Evolutionary conservation across 53 echinoderm and acorn worm genomes (phyloP).

Genomic region (Stichopus horrens): DNA sequence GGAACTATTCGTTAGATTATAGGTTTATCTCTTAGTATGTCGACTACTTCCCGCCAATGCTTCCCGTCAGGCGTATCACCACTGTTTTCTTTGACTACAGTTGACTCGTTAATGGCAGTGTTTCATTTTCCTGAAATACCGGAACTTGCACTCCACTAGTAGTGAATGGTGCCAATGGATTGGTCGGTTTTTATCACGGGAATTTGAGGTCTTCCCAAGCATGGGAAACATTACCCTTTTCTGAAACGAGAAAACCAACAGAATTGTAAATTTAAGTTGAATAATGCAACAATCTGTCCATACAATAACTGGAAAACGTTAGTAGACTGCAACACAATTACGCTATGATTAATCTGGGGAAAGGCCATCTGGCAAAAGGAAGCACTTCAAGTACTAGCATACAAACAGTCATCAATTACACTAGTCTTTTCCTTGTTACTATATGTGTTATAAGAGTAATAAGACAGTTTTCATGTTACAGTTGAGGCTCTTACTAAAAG

Average conservation of each 20-base stretch:
- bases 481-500: too few relatives aligned
- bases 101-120: not conserved
- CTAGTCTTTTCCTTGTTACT: too few relatives aligned
- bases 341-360: too few relatives aligned
- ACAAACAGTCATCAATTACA: too few relatives aligned
- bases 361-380: too few relatives aligned
- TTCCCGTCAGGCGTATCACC: not conserved
- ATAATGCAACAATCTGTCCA: not conserved
- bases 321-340: too few relatives aligned
- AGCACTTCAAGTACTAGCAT: too few relatives aligned
- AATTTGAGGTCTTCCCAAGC: not conserved
- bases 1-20: not conserved
- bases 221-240: not conserved
- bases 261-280: not conserved
- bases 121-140: constrained; percentile 35
- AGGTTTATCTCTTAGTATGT: not conserved
- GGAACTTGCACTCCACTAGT: not conserved
- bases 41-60: not conserved
- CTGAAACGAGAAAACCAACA: not conserved
- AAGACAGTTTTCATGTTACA: too few relatives aligned
- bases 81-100: not conserved
- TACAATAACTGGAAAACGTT: too few relatives aligned
- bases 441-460: too few relatives aligned
- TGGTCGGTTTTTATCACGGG: not conserved
- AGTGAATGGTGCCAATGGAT: not conserved